phyloP scores from a whole-genome alignment of 2,113 vertebrate genomes.

The Zootoca vivipara region DNA sequence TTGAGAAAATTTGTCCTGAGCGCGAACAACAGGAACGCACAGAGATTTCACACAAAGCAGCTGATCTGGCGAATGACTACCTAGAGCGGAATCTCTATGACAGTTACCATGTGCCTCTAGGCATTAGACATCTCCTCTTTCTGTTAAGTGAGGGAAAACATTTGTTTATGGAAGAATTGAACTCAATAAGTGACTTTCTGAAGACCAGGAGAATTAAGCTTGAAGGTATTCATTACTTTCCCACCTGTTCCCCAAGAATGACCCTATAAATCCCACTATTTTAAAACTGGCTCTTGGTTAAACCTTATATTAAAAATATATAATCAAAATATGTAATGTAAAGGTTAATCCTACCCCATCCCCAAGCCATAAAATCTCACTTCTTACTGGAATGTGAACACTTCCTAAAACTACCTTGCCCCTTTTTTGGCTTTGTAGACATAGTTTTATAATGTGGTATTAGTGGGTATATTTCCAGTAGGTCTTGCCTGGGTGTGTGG shows the following conservation, averaged over 20 bases:
- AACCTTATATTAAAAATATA: not conserved
- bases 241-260: not conserved
- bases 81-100: slow-evolving; percentile 70
- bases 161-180: slow-evolving; percentile 73
- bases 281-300: not conserved
- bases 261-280: slow-evolving; percentile 20
- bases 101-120: slow-evolving; percentile 69
- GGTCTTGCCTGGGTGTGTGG: not conserved
- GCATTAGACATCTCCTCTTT: slow-evolving; percentile 72
- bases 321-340: not conserved
- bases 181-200: slow-evolving; percentile 69
- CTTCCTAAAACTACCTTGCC: not conserved
- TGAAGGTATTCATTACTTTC: slow-evolving; percentile 67
- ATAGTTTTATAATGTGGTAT: not conserved
- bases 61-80: slow-evolving; percentile 77
- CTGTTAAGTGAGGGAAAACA: slow-evolving; percentile 76
- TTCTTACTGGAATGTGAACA: not conserved
- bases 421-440: not conserved
- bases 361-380: not conserved
- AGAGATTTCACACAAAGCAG: slow-evolving; percentile 73
- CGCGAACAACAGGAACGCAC: slow-evolving; percentile 65
- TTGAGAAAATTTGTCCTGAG: slow-evolving; percentile 69
- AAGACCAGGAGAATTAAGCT: slow-evolving; percentile 71
- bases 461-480: not conserved
- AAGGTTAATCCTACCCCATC: not conserved